Evolutionary conservation across 1,140 invertebrate species (phyloP), one percentile per base, ranked within the genome.

Genomic region (Conus betulinus): DNA sequence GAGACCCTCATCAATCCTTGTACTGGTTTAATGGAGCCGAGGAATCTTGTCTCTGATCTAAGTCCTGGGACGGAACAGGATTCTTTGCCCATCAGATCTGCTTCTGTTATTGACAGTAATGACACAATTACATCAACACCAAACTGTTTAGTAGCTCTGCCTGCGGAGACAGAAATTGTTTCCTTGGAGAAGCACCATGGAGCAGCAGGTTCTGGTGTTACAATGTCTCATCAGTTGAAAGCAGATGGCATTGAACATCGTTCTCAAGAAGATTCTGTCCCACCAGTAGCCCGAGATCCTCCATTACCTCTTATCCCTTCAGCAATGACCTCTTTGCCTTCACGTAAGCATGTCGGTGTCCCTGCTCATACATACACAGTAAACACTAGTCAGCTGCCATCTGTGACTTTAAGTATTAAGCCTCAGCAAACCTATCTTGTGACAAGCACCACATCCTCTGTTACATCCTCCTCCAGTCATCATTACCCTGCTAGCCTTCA

Each of bases 21-120:
- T 89, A 98, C 98, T 8, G 98, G 98, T 20, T 97, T 97, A 90
- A 94, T 98, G 91, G 98, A 98, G 94, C 97, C 97, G 1, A 97
- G 97, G 79, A 93, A 95, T 83, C 85, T 88, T 91, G 76, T 88
- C 79, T 88, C 91, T 79, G 93, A 94, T 81, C 89, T 87, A 51
- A 93, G 90, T 91, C 93, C 91, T 55, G 78, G 84, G 82, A 92
- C 90, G 91, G 89, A 91, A 89, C 90, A 63, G 20, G 79, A 82
- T 25, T 60, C 51, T 52, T 52, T 23, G 23, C 17, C 52, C 10
- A 5, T 39, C 52, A 55, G 20, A 6, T 20, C 23, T 39, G 25
- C 76, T 11, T 1, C 57, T 8, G 1, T 11, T 8, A 60, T 60
- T 60, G 67, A n/a, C 11, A 71, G 23, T 20, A 20, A 6, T 71